These are phyloP conservation scores for Ophiothrix spiculata DNA, from an alignment of 35 echinoderm and acorn worm species.

Conservation along the genomic window DNA sequence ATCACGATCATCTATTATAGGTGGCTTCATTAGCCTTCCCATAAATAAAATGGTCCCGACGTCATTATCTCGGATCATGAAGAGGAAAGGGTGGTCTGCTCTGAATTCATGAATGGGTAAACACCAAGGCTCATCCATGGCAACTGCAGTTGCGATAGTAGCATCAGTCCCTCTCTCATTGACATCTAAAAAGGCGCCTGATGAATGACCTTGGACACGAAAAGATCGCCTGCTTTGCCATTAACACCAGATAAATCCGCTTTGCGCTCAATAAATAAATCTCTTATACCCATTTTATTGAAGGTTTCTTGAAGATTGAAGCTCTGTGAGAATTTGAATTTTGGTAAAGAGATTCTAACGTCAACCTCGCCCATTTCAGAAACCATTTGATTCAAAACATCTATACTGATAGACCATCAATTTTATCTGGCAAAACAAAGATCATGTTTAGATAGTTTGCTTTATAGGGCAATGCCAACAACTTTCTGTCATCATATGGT, in stretches of 20 bases:
- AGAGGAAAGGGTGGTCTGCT: slow-evolving; percentile 81
- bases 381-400: slow-evolving; percentile 30
- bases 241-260: slow-evolving; percentile 68
- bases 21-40: slow-evolving; percentile 55
- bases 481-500: slow-evolving; percentile 17
- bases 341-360: slow-evolving; percentile 57
- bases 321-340: slow-evolving; percentile 59
- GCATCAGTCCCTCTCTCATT: slow-evolving; percentile 96
- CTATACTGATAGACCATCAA: slow-evolving; percentile 45
- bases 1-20: no score
- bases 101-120: slow-evolving; percentile 26
- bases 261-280: slow-evolving; percentile 41
- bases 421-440: slow-evolving; percentile 49
- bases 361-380: not conserved
- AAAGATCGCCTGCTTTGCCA: slow-evolving; percentile 34
- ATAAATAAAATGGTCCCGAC: slow-evolving; percentile 59
- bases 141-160: slow-evolving; percentile 58
- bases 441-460: slow-evolving; percentile 65
- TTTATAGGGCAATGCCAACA: slow-evolving; percentile 65
- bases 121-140: no score
- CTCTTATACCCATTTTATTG: slow-evolving; percentile 61
- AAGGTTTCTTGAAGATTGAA: slow-evolving; percentile 57
- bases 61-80: slow-evolving; percentile 61
- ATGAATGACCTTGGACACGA: slow-evolving; percentile 71
- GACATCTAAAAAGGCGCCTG: slow-evolving; percentile 88